phyloP scores from a whole-genome alignment of 2,113 vertebrate genomes.

The Emydura subglobosa region DNA sequence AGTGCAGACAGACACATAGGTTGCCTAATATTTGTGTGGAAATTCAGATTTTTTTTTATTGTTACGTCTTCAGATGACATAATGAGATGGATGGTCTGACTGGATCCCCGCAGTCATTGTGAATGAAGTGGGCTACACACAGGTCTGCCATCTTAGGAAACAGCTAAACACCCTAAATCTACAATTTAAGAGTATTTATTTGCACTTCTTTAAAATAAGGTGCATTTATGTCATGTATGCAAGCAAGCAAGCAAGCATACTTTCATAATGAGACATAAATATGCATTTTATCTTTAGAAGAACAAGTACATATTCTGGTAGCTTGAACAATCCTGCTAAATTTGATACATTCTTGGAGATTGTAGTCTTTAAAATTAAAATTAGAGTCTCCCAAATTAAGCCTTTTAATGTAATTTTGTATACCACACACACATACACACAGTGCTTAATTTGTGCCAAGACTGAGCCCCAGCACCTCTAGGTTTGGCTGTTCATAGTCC shows the following conservation, averaged over 20 bases:
- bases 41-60: conserved; percentile 60
- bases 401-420: conserved; percentile 29
- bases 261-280: neutral
- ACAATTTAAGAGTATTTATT: conserved; percentile 46
- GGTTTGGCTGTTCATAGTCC: no score
- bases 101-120: conserved; percentile 1
- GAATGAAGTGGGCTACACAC: neutral
- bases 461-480: no score
- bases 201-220: conserved; percentile 24
- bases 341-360: neutral
- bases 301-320: neutral
- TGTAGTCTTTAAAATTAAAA: conserved; percentile 16
- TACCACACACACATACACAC: neutral
- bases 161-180: conserved; percentile 31
- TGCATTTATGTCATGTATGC: neutral
- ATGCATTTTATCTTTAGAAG: neutral
- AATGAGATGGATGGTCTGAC: conserved; percentile 60
- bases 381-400: conserved; percentile 26
- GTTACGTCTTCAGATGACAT: conserved; percentile 65
- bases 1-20: conserved; percentile 51
- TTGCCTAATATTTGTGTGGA: conserved; percentile 18
- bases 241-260: conserved; percentile 31
- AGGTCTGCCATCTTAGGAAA: conserved; percentile 14
- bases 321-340: neutral
- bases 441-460: no score